These are phyloP conservation scores for Drosophila sp. DNA, from an alignment of 1,140 invertebrate genomes.

Conservation along the genomic window DNA sequence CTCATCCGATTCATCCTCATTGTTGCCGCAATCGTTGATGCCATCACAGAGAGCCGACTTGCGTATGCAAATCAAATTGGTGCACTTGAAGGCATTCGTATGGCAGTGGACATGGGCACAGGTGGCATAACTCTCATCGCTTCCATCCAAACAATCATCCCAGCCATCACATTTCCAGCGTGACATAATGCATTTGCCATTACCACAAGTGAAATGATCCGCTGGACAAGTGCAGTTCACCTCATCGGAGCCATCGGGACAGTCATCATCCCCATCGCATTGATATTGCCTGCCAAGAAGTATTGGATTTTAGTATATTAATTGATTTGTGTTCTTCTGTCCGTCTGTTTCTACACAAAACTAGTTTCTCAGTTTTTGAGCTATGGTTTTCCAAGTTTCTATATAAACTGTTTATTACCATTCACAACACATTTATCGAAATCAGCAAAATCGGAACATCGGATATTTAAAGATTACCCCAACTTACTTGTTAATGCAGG, in stretches of 20 bases:
- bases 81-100: slow-evolving; percentile 85
- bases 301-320: too few species aligned
- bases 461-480: not conserved
- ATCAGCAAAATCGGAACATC: not conserved
- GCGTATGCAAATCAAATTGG: slow-evolving; percentile 87
- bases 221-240: slow-evolving; percentile 92
- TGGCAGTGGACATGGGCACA: slow-evolving; percentile 93
- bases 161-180: slow-evolving; percentile 90
- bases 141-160: slow-evolving; percentile 91
- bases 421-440: too few species aligned
- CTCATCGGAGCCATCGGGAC: slow-evolving; percentile 97
- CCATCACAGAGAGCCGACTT: slow-evolving; percentile 88
- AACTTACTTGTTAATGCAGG: slow-evolving; percentile 87
- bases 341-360: too few species aligned
- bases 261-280: slow-evolving; percentile 91
- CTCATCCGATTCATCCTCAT: slow-evolving; percentile 85
- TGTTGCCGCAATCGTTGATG: slow-evolving; percentile 87
- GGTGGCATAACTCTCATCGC: slow-evolving; percentile 91
- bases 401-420: too few species aligned
- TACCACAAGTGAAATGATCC: slow-evolving; percentile 91
- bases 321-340: not conserved
- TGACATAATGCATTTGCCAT: slow-evolving; percentile 96
- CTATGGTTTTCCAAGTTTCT: too few species aligned
- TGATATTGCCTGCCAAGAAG: slow-evolving; percentile 64
- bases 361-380: too few species aligned